Conservation (phyloP, 2,113 vertebrate genomes). For the Eulemur rufifrons region DNA sequence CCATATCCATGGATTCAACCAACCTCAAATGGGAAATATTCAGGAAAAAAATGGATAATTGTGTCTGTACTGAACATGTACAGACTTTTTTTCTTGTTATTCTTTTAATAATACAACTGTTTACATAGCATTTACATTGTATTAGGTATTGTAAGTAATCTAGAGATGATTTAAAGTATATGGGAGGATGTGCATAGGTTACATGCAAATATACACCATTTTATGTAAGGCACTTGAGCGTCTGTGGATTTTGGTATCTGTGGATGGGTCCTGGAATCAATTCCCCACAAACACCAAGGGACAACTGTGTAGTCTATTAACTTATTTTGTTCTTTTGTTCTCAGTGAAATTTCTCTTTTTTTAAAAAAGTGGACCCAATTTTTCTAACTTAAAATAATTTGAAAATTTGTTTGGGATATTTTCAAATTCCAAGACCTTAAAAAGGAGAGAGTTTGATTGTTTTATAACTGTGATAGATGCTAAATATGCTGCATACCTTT, state of each 20-base stretch:
- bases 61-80: not conserved
- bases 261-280: not conserved
- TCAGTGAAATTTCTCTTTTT: slow-evolving; percentile 3
- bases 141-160: not conserved
- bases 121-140: not conserved
- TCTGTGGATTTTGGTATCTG: not conserved
- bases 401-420: slow-evolving; percentile 11
- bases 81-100: not conserved
- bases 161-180: not conserved
- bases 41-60: not conserved
- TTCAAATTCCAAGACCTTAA: not conserved
- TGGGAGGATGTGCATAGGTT: not conserved
- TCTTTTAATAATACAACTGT: not conserved
- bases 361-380: not conserved
- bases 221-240: not conserved
- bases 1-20: not conserved
- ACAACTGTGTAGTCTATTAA: not conserved
- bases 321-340: slow-evolving; percentile 32
- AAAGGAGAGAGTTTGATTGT: not conserved
- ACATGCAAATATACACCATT: not conserved
- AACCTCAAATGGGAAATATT: not conserved
- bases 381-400: slow-evolving; percentile 36
- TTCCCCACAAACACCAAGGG: not conserved
- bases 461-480: not conserved
- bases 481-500: not conserved